Evolutionary conservation across 2,888 invertebrate genomes (phyloP).

Genomic region (Iselma pallidipennis): DNA sequence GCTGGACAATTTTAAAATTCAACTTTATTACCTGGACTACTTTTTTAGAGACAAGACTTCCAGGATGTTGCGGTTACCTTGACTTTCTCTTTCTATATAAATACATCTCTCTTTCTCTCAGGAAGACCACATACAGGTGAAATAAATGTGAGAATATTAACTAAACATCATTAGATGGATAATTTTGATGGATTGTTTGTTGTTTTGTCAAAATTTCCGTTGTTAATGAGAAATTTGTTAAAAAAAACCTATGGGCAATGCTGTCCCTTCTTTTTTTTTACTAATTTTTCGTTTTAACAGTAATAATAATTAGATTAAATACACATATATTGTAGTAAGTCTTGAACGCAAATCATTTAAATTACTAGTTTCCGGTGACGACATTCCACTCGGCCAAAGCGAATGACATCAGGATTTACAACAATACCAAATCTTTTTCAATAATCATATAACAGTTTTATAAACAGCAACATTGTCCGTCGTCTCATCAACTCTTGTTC

Average conservation of each 20-base stretch:
- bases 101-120: not conserved
- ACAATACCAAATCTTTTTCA: not conserved
- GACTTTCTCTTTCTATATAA: not conserved
- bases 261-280: not conserved
- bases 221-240: no score
- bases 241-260: not conserved
- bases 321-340: not conserved
- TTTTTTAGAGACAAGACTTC: constrained; percentile 5
- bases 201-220: no score
- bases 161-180: no score
- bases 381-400: constrained; percentile 8
- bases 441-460: not conserved
- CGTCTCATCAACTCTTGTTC: not conserved
- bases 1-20: not conserved
- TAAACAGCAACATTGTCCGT: no score
- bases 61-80: constrained; percentile 25
- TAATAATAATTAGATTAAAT: constrained; percentile 5
- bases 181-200: no score
- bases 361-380: constrained; percentile 22
- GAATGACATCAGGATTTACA: constrained; percentile 5
- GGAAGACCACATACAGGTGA: not conserved
- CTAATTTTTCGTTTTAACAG: not conserved
- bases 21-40: constrained; percentile 10
- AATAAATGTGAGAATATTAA: not conserved
- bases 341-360: constrained; percentile 20